phyloP scores from a whole-genome alignment of 1,140 invertebrate genomes.

The Neodiprion virginianus region DNA sequence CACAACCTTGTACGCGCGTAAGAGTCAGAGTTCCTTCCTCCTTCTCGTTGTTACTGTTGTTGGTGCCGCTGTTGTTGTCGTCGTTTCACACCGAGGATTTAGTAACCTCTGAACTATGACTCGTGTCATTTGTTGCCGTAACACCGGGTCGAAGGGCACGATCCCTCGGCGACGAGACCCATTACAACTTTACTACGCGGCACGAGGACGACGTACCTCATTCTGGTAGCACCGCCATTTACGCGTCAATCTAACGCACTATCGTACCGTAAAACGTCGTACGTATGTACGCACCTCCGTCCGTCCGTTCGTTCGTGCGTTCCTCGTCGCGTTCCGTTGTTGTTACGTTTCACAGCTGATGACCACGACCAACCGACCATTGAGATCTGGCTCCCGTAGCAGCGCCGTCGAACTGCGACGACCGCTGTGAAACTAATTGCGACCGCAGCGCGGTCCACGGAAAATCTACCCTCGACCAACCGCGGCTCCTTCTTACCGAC shows the following conservation, averaged over 20 bases:
- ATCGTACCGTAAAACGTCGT: not conserved
- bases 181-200: conserved; percentile 40
- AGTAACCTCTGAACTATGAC: not conserved
- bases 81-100: not conserved
- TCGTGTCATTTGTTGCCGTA: conserved; percentile 28
- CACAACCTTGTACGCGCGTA: no score
- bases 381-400: no score
- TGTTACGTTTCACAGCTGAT: not conserved
- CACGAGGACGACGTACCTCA: conserved; percentile 34
- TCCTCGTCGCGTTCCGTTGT: not conserved
- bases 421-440: not conserved
- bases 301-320: no score
- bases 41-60: no score
- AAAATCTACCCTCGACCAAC: not conserved
- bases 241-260: not conserved
- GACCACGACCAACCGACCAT: not conserved
- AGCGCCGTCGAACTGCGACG: no score
- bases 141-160: conserved; percentile 38
- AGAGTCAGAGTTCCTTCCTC: no score
- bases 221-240: conserved; percentile 34
- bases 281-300: no score
- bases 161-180: conserved; percentile 41
- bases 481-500: no score
- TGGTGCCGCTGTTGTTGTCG: no score
- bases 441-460: not conserved